Evolutionary conservation across 2,888 invertebrate species (phyloP), one percentile per base, ranked within the genome.

Genomic region (Lasioglossum calceatum): DNA sequence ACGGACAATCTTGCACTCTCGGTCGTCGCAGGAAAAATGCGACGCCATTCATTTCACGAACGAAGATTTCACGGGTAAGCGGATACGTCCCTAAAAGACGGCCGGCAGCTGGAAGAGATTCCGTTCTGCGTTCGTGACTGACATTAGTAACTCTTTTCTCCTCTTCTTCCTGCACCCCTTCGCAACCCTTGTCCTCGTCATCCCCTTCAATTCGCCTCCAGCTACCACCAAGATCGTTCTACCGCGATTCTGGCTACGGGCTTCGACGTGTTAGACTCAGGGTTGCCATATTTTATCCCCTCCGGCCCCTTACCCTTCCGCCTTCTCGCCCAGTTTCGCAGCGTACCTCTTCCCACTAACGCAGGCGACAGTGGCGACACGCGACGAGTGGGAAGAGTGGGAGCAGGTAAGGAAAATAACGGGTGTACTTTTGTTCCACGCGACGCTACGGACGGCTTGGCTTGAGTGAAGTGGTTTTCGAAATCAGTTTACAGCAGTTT

Each of bases 101-200:
- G 77, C 82, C 85, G 80, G 82, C 88, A 90, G 89, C 90, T 90
- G 91, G 87, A 87, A 81, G 78, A 88, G 90, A 91, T 91, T 90
- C 87, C 86, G 84, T 80, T 80, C 81, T 72, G 79, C 79, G 90
- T 91, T 91, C 91, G 91, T 91, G 91, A 91, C 91, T 87, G 89
- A 91, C 91, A 91, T 91, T 89, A 90, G 90, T 91, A 91, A 91
- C 89, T 87, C 88, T 90, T 90, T 87, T 86, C 86, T 72, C 82
- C 80, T 79, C 82, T 81, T 83, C 23, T 23, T 12, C 23, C 79
- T 76, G 44, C 78, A 75, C 23, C 79, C 75, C 72, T 82, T 82
- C 58, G 47, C 42, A 47, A 42, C 39, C 86, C 73, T 78, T 75
- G 79, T 85, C 77, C 73, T 81, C 54, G 50, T 80, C 72, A 39